Base-by-base conservation (phyloP, 2,797 vertebrate genomes). In the Gymnopithys bicolor region DNA sequence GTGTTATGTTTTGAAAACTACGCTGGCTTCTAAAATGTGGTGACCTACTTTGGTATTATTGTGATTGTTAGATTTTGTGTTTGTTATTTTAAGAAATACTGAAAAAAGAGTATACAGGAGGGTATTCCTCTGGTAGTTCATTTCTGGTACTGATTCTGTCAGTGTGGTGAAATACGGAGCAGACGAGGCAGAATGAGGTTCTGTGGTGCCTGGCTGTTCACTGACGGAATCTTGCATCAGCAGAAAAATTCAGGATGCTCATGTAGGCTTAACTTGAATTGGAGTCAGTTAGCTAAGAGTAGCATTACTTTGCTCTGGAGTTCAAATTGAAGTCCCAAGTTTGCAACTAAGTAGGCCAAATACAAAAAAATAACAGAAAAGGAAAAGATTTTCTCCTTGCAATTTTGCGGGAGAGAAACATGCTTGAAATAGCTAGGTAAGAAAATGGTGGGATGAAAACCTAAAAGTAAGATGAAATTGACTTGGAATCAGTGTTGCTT, bases 1-100 rank as follows among this genome's bases (percentile, higher is more conserved):
- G 27, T 27, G 1, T 49, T 66, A 8, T 5, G 2, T n/a, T 78
- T 58, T 87, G n/a, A 62, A 24, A 85, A 58, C 55, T 9, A 4
- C 1, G 2, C 9, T 33, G 0, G 0, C 49, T 68, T 75, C 46
- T 71, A 30, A 83, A 85, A 68, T 2, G 13, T 0, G 0, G 14
- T 0, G 6, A 71, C 68, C 53, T 58, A 9, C 24, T 62, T 85
- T 35, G 13, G n/a, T 60, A 51, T 73, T 58, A 11, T 9, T 58
- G 33, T n/a, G 52, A 37, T 46, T 45, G 21, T 30, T 64, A 30
- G 12, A 37, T 62, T 74, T 56, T 63, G 53, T 67, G 1, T 30
- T 30, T 0, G 1, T 77, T 66, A 41, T 64, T 87, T 74, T 62
- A 78, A 46, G 62, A 74, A 82, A 53, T 41, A 30, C 19, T 70